Evolutionary conservation across 2,888 invertebrate genomes (phyloP).

Genomic region (Vandiemenella viatica): DNA sequence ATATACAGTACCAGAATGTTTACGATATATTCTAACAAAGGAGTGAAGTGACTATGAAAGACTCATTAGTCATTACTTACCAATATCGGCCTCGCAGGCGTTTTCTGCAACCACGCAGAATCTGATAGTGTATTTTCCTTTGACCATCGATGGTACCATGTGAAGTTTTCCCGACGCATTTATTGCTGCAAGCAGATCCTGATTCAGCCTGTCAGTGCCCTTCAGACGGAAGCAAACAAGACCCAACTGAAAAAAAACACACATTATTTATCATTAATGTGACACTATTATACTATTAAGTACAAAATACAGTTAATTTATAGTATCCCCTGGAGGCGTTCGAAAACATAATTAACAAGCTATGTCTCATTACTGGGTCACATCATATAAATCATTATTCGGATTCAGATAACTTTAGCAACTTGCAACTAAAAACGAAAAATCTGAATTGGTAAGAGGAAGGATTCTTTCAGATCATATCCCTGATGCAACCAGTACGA

Average conservation of each 20-base stretch:
- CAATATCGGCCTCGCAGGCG: slow-evolving; percentile 55
- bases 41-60: neutral
- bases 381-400: no score
- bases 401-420: no score
- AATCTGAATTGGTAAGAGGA: no score
- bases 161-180: slow-evolving; percentile 73
- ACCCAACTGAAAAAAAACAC: slow-evolving; percentile 34
- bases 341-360: no score
- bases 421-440: no score
- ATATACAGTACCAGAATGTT: no score
- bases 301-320: neutral
- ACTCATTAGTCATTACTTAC: slow-evolving; percentile 20
- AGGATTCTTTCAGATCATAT: no score
- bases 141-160: slow-evolving; percentile 70
- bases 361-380: no score
- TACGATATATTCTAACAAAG: no score
- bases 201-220: slow-evolving; percentile 56
- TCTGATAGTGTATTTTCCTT: slow-evolving; percentile 56
- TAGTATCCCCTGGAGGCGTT: no score
- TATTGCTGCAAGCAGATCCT: slow-evolving; percentile 57
- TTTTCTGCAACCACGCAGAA: slow-evolving; percentile 72
- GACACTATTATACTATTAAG: neutral
- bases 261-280: neutral
- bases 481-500: no score
- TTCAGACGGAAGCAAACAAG: slow-evolving; percentile 63